Percentiles rank a stretch among this genome's conserved stretches.
Evolutionary conservation across 1,140 invertebrate species (phyloP).

Genomic region (Pseudomyrmex gracilis): DNA sequence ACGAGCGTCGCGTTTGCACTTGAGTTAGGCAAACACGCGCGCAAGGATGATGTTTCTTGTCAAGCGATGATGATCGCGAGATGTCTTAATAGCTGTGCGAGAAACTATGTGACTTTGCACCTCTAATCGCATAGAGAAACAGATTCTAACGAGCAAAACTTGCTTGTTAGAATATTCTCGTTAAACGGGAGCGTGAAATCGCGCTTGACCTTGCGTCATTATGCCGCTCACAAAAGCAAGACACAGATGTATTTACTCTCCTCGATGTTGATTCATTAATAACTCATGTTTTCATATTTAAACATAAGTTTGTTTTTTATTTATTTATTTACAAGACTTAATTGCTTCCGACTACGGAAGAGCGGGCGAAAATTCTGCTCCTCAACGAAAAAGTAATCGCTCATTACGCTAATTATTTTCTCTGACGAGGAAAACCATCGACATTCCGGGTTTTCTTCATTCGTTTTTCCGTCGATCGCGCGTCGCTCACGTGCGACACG

Average conservation of each 20-base stretch:
- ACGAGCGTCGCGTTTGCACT: not conserved
- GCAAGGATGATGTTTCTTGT: not conserved
- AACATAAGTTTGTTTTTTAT: not conserved
- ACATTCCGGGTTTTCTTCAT: not conserved
- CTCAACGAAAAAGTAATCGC: not conserved
- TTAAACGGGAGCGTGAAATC: constrained; percentile 24
- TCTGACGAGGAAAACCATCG: constrained; percentile 1
- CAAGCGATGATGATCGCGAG: not conserved
- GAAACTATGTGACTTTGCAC: not conserved
- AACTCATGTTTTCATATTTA: not conserved
- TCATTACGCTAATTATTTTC: not conserved
- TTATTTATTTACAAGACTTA: no score
- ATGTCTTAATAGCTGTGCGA: constrained; percentile 11
- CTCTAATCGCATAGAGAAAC: constrained; percentile 25
- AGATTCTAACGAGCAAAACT: constrained; percentile 33
- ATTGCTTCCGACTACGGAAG: not conserved
- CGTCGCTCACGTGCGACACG: constrained; percentile 20
- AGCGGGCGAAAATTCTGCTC: not conserved
- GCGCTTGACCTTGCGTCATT: constrained; percentile 10
- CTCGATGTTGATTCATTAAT: not conserved
- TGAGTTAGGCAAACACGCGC: not conserved
- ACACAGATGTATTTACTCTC: not conserved
- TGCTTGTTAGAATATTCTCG: not conserved
- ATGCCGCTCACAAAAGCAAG: not conserved
- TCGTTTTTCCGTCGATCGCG: not conserved